Evolutionary conservation across 2,113 vertebrate species (phyloP), one percentile per base, ranked within the genome.

Genomic region (Motacilla tschutschensis): DNA sequence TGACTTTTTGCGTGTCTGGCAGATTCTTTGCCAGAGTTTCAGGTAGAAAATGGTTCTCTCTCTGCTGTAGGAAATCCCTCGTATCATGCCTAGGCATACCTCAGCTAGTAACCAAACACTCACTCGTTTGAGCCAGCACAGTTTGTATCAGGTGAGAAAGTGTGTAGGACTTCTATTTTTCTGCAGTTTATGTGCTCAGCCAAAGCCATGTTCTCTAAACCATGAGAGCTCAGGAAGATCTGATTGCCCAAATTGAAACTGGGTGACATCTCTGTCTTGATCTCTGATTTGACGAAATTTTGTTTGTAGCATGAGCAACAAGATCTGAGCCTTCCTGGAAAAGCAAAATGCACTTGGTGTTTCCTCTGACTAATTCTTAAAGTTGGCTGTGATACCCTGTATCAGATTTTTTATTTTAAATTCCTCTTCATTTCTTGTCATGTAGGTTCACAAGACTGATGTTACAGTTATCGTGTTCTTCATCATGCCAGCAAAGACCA

Each of bases 401-500:
- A 46, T 88, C 43, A 75, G 59, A 24, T 22, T 25, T n/a, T 48
- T 29, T 44, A 29, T 44, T 40, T 60, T n/a, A 1, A 26, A 40
- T 53, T 73, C 13, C 36, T 82, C 29, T 88, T 20, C 7, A 5
- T 82, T 51, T 92, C 53, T n/a, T 90, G 44, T 66, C 44, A 4
- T 14, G 17, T 91, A 99, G 99, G 96, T 99, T 74, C 98, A 99
- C 81, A 98, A 96, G 91, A 98, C 95, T 33, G 98, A 99, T 14
- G 81, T 99, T 77, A 99, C 99, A 0, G 98, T 99, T 26, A 90
- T 99, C 7, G 99, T 98, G 79, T 99, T 99, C 95, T 99, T 99
- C 95, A 99, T 99, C 57, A 99, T 99, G 99, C 99, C 99, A 17
- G 98, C 99, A 47, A 98, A 98, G 95, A 99, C 98, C 33, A 99